Evolutionary conservation across 53 echinoderm and acorn worm genomes (phyloP), one percentile per base, ranked within the genome.

Genomic region (Patiria pectinifera): DNA sequence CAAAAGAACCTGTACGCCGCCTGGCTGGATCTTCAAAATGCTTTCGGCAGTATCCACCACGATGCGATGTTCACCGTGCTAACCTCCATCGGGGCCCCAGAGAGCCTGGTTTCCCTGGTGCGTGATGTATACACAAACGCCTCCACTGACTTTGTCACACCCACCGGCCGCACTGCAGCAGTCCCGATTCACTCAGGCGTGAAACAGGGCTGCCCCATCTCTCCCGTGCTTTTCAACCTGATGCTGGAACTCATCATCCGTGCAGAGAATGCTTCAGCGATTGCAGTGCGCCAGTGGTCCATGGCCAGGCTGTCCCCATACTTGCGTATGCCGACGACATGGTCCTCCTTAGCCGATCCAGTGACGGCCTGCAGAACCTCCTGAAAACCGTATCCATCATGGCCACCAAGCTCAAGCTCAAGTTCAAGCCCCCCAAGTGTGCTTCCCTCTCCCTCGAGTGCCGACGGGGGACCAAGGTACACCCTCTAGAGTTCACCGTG

Each of bases 31-130:
- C 83, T 93, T 0, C 61, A 45, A 58, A 93, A 93, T 10, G 93
- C 93, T 2, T 93, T 93, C 35, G 84, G 93, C 7, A 93, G 93
- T 60, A 63, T 89, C 83, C 93, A 89, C 11, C 93, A 93, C 47
- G 46, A 22, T 8, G 88, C 66, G 4, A 83, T 93, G 18, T 69
- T 58, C 59, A 82, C 82, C 19, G 88, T 88, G 59, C 76, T 82
- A 11, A 24, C 72, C 61, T 23, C 84, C 62, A 71, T 91, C 43
- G 91, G 83, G 49, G 83, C 74, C 59, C 74, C 75, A 12, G 53
- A 46, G 59, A 71, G 76, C 59, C 45, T 91, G 11, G 23, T 84
- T 2, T 4, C 16, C 59, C 83, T 83, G 13, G 22, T 91, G 11
- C 58, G 76, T 0, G 91, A 91, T 83, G 75, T 87, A 9, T 93